Evolutionary conservation across 2,113 vertebrate species (phyloP), one percentile per base, ranked within the genome.

Genomic region (Entelurus aequoreus): DNA sequence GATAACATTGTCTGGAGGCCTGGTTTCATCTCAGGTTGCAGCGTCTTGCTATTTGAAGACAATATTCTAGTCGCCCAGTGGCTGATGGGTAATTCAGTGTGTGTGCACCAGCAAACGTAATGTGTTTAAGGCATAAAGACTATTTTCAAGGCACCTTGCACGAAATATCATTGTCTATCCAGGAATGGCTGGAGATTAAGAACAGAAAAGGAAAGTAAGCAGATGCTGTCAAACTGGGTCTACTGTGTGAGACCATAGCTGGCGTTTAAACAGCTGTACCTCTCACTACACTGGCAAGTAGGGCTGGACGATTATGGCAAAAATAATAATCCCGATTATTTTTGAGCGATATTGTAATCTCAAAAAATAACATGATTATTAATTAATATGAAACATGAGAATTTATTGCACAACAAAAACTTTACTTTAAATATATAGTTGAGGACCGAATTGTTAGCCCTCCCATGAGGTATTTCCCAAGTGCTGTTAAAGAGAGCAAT

Each of bases 1-100:
- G 28, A 68, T 68, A 63, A 76, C 75, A 85, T 66, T 75, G 78
- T 72, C 66, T 71, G 55, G 14, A 36, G 21, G 72, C 69, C 54
- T 49, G 61, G 62, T 37, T 46, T 68, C 16, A 66, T 74, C 70
- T 83, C 76, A 67, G 49, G 70, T 79, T 75, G 66, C 69, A 80
- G 51, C 50, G 21, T 80, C 54, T 76, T 60, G 55, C 60, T 57
- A 51, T 63, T 21, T 62, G 48, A 50, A 51, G 48, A 58, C 44
- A 15, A 61, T 48, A 62, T 46, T 57, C 1, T 36, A 62, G 21
- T 54, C 40, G 59, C 46, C 59, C 21, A 50, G 10, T 13, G 60
- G 56, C 60, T 67, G 57, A 69, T 69, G 61, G 54, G 60, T 53
- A 64, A 76, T 37, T 35, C 6, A 62, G 50, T 59, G 21, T 52